phyloP scores from a whole-genome alignment of 2,888 invertebrate species.

The Gari tellinella region DNA sequence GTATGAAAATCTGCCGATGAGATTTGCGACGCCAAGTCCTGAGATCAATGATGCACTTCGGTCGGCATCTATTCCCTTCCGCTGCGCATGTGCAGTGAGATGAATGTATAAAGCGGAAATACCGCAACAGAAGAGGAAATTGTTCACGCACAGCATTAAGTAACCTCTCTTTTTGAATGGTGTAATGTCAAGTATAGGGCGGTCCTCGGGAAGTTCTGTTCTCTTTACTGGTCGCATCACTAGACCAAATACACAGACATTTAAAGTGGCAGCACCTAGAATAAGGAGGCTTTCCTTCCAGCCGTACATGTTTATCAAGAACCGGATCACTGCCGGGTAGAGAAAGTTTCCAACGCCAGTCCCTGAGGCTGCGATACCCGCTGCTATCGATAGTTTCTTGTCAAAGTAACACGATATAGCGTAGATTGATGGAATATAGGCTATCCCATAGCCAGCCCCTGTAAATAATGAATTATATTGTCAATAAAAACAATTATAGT shows the following conservation, averaged over 20 bases:
- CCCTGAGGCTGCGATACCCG: constrained; percentile 72
- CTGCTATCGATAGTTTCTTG: constrained; percentile 63
- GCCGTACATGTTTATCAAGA: constrained; percentile 62
- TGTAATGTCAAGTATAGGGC: constrained; percentile 56
- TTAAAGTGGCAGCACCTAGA: constrained; percentile 65
- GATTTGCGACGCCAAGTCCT: constrained; percentile 66
- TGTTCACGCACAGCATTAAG: constrained; percentile 62
- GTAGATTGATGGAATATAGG: constrained; percentile 67
- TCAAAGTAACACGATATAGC: constrained; percentile 71
- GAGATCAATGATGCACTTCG: constrained; percentile 66
- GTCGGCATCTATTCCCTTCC: constrained; percentile 53
- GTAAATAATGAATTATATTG: constrained; percentile 22
- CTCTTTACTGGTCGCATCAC: constrained; percentile 64
- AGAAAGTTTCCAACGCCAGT: constrained; percentile 72
- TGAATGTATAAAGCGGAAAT: constrained; percentile 71
- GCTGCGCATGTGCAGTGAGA: constrained; percentile 63
- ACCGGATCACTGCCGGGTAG: constrained; percentile 68
- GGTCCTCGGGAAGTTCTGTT: constrained; percentile 44
- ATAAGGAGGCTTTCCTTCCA: constrained; percentile 71
- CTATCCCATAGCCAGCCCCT: constrained; percentile 72
- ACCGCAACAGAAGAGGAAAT: constrained; percentile 68
- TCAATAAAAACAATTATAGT: no score
- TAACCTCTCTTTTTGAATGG: constrained; percentile 66
- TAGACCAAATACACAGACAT: constrained; percentile 66
- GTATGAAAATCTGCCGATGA: constrained; percentile 65